These are phyloP conservation scores for Rhabditoides inermis DNA, from an alignment of 2,888 invertebrate genomes.

Conservation along the genomic window DNA sequence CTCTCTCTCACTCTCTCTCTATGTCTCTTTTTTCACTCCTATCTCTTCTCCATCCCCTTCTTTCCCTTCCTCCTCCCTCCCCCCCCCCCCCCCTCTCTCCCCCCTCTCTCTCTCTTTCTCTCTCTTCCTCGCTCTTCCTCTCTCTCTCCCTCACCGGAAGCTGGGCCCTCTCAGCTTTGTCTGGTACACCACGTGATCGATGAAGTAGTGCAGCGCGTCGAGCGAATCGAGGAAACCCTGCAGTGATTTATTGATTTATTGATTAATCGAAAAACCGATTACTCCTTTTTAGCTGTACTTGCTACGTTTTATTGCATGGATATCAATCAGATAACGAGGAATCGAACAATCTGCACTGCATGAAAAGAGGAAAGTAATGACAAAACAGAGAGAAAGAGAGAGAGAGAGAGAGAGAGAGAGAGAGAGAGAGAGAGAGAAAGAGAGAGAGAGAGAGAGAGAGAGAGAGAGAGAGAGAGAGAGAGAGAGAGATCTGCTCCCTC, in stretches of 20 bases:
- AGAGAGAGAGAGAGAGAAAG: background rate
- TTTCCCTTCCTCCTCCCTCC: background rate
- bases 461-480: background rate
- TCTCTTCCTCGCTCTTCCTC: background rate
- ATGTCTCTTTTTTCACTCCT: constrained; percentile 3
- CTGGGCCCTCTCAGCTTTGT: constrained; percentile 48
- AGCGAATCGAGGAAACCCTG: constrained; percentile 83
- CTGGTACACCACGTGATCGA: constrained; percentile 48
- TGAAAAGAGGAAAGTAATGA: too few species aligned
- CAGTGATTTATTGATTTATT: too few species aligned
- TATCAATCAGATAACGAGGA: too few species aligned
- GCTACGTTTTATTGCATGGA: too few species aligned
- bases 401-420: too few species aligned
- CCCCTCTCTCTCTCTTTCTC: background rate
- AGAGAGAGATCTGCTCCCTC: background rate
- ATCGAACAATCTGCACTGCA: too few species aligned
- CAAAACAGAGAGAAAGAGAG: too few species aligned
- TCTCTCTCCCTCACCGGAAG: constrained; percentile 19
- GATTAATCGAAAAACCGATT: too few species aligned
- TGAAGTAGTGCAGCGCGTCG: constrained; percentile 72
- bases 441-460: background rate
- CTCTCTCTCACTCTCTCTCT: constrained; percentile 3
- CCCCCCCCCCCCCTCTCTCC: background rate
- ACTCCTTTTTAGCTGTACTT: too few species aligned
- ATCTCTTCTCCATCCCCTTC: background rate